Percentiles rank a stretch among this genome's conserved stretches.
Conservation (phyloP, 2,113 vertebrate species). For the Salvelinus namaycush region DNA sequence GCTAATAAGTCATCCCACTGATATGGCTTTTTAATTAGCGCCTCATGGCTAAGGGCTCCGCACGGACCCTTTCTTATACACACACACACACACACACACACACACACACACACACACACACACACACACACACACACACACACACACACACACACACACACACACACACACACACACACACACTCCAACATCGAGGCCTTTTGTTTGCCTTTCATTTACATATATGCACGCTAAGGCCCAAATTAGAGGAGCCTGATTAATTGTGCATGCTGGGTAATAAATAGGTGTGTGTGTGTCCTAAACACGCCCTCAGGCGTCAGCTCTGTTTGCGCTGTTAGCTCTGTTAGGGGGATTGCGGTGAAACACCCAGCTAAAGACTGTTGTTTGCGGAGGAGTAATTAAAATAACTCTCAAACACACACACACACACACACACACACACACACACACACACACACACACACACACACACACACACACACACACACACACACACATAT, state of each 20-base stretch:
- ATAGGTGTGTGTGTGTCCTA: slow-evolving; percentile 72
- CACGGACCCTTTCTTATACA: slow-evolving; percentile 57
- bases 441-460: slow-evolving; percentile 11
- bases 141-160: slow-evolving; percentile 34
- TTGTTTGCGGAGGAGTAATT: slow-evolving; percentile 64
- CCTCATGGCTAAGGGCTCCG: slow-evolving; percentile 70
- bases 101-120: slow-evolving; percentile 30
- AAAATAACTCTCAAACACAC: slow-evolving; percentile 63
- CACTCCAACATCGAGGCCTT: slow-evolving; percentile 72
- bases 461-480: slow-evolving; percentile 35
- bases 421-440: neutral
- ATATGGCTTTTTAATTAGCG: slow-evolving; percentile 81
- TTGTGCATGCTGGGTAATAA: slow-evolving; percentile 72
- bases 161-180: slow-evolving; percentile 35
- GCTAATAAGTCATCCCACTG: slow-evolving; percentile 74
- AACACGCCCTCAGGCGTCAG: slow-evolving; percentile 62
- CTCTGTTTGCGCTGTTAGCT: slow-evolving; percentile 53
- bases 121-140: slow-evolving; percentile 46
- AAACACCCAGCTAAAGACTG: slow-evolving; percentile 52
- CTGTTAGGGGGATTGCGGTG: slow-evolving; percentile 57
- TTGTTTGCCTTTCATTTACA: slow-evolving; percentile 77
- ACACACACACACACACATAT: neutral
- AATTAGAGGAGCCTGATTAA: slow-evolving; percentile 75
- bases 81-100: slow-evolving; percentile 2
- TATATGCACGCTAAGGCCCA: slow-evolving; percentile 64